Evolutionary conservation across 2,888 invertebrate genomes (phyloP).

Genomic region (Augiades crinisus): DNA sequence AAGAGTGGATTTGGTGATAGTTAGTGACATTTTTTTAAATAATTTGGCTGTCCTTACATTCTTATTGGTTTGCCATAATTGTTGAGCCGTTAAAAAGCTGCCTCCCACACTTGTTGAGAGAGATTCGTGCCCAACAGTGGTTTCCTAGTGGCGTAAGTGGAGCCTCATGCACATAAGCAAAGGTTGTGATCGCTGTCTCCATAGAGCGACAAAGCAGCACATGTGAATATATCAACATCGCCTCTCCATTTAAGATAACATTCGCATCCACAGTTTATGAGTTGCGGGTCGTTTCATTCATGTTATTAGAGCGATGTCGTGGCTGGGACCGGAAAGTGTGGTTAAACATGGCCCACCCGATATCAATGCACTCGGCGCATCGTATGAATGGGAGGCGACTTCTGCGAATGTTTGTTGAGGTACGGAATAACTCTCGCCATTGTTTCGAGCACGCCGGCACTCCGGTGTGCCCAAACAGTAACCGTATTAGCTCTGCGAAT

Average conservation of each 20-base stretch:
- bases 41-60: too few relatives aligned
- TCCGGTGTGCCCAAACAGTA: constrained; percentile 29
- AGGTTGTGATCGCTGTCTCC: too few relatives aligned
- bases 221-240: too few relatives aligned
- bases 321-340: constrained; percentile 60
- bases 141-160: too few relatives aligned
- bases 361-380: constrained; percentile 42
- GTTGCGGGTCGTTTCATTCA: constrained; percentile 55
- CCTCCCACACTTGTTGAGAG: too few relatives aligned
- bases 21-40: too few relatives aligned
- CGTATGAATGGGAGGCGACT: constrained; percentile 45
- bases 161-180: too few relatives aligned
- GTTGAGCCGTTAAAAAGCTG: too few relatives aligned
- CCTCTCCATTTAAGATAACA: not conserved
- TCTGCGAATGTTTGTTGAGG: constrained; percentile 57
- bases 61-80: too few relatives aligned
- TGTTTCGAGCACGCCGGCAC: constrained; percentile 49
- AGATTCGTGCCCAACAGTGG: too few relatives aligned
- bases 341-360: constrained; percentile 55
- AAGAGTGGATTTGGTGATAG: too few relatives aligned
- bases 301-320: constrained; percentile 62
- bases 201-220: too few relatives aligned
- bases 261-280: not conserved
- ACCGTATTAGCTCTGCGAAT: constrained; percentile 11
- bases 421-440: constrained; percentile 63